Percentiles rank a stretch among this genome's conserved stretches.
Evolutionary conservation across 2,888 invertebrate genomes (phyloP).

Genomic region (Lepas anatifera): DNA sequence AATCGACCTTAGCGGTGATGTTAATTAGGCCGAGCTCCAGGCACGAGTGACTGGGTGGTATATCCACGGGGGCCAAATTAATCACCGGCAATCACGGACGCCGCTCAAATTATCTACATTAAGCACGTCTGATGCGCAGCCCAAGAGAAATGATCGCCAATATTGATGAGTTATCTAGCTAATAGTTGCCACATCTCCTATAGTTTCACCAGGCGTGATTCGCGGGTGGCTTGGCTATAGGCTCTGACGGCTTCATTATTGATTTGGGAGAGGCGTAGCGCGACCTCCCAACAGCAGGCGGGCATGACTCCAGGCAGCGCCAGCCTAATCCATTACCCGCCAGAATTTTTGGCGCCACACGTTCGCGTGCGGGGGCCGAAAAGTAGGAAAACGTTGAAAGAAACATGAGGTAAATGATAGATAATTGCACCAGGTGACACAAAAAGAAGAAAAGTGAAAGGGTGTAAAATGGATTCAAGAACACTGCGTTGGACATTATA

Average conservation of each 20-base stretch:
- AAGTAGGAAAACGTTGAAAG: not conserved
- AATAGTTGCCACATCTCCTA: constrained; percentile 1
- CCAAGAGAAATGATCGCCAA: constrained; percentile 6
- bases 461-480: too few species aligned
- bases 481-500: too few species aligned
- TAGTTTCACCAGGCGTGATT: not conserved
- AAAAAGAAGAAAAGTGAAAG: not conserved
- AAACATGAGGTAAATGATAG: not conserved
- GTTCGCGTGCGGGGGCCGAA: not conserved
- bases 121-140: not conserved
- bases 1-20: not conserved
- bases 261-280: not conserved
- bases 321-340: not conserved
- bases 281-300: not conserved
- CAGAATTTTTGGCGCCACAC: not conserved
- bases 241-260: not conserved
- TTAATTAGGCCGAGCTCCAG: not conserved
- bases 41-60: constrained; percentile 4
- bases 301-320: not conserved
- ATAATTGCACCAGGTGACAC: not conserved
- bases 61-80: not conserved
- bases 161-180: constrained; percentile 5
- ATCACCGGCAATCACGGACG: constrained; percentile 2
- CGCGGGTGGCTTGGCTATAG: not conserved
- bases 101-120: constrained; percentile 6